Base-by-base conservation (phyloP, 2,888 invertebrate species). In the Crocallis elinguaria region DNA sequence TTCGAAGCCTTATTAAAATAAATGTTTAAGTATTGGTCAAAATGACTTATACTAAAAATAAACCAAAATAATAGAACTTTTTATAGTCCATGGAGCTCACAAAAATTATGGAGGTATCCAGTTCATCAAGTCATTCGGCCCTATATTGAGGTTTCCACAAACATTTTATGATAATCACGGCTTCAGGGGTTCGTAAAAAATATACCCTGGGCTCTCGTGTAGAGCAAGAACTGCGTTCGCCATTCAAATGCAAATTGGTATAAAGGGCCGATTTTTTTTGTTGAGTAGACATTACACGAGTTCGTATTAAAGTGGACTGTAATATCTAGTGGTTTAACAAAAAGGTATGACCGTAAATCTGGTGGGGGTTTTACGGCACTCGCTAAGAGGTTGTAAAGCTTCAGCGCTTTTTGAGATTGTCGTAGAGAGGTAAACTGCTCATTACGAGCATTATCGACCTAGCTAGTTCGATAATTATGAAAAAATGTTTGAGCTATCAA, bases 161-260 rank as follows among this genome's bases (percentile, higher is more conserved):
- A 78, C 80, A 77, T 80, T 82, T 84, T 83, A 84, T 84, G 84
- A 75, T 82, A 84, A 84, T 82, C 77, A 66, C 69, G 73, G 71
- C 67, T 72, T 67, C 67, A 64, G 67, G 57, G 63, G 63, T 66
- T 66, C 71, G 69, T 74, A 79, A 79, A 76, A 82, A 82, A 77
- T 69, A 70, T 73, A 68, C 74, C 73, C 74, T 62, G 61, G 67
- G 65, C 71, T 67, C 75, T 71, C 69, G 66, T 72, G 70, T 60
- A 64, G 38, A 45, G 32, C 62, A 66, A 71, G 69, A 71, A 74
- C 73, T 72, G 68, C 67, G 71, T 66, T 67, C 66, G 56, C 79
- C 69, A 80, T 84, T 84, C 77, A 71, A 66, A 84, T 84, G 84
- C 76, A 82, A 84, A 84, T 84, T 77, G 62, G 66, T 64, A 71